Evolutionary conservation across 2,888 invertebrate genomes (phyloP), one percentile per base, ranked within the genome.

Genomic region (Ganaspis brasiliensis): DNA sequence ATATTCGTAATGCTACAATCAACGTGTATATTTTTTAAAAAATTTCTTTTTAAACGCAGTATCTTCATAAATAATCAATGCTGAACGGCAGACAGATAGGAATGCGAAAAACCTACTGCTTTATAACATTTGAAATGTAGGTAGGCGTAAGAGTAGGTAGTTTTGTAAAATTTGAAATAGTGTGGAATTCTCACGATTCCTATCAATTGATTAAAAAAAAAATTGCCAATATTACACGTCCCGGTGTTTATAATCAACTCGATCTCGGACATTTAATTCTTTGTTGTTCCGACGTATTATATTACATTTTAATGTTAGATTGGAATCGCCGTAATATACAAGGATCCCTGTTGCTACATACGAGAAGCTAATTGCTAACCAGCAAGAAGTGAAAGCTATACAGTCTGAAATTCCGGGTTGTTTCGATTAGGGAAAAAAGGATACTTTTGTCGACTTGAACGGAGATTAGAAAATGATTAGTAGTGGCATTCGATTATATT

Each of bases 301-400:
- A 59, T 59, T 59, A 31, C 31, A 59, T 59, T 59, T 59, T 59
- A 59, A 59, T 59, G 57, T 31, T 59, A 59, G 57, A 59, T 26
- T 59, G 57, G 24, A 59, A 59, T 59, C 57, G n/a, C 26, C 31
- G 57, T 59, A 59, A 59, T 59, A 31, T 31, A 59, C 57, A 59
- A n/a, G 57, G 57, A 59, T 59, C 57, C 57, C 26, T 14, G 31
- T 59, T 59, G n/a, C 26, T 59, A 59, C 57, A 59, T 4, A 31
- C 31, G 14, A 59, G 57, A 31, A 31, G 26, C 26, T 59, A 59
- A 59, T 59, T 59, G 57, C 26, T 31, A 59, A 31, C 26, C n/a
- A 59, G 26, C 26, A n/a, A 59, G 31, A 59, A 59, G 57, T 59
- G 57, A 59, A 59, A 59, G 57, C 31, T 52, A 52, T 8, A 59